phyloP scores from a whole-genome alignment of 2,888 invertebrate species.

The Monochamus alternatus region DNA sequence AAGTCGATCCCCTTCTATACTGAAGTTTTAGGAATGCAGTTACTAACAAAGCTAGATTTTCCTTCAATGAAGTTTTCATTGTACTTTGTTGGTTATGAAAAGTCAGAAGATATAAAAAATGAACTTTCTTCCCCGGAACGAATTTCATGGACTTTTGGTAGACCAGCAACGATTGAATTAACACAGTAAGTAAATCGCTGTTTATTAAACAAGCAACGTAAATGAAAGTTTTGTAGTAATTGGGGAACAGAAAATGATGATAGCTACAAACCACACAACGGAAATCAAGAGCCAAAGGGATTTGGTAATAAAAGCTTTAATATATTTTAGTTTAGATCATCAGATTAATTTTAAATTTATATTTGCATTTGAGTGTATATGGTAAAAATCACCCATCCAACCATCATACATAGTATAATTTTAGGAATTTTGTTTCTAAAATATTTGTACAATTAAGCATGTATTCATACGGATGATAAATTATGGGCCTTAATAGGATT shows the following conservation, averaged over 20 bases:
- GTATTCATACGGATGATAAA: too few relatives aligned
- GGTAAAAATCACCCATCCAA: too few relatives aligned
- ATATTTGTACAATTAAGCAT: too few relatives aligned
- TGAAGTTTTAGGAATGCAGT: conserved; percentile 90
- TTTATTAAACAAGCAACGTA: conserved; percentile 13
- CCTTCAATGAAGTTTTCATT: conserved; percentile 91
- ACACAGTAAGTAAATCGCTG: conserved; percentile 83
- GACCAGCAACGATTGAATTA: conserved; percentile 91
- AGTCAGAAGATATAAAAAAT: conserved; percentile 78
- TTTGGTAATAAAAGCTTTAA: conserved; percentile 75
- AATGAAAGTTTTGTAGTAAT: conserved; percentile 79
- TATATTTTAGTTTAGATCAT: conserved; percentile 6
- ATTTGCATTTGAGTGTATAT: too few relatives aligned
- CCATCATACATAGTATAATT: too few relatives aligned
- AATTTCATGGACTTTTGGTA: conserved; percentile 84
- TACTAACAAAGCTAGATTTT: conserved; percentile 91
- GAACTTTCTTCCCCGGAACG: conserved; percentile 77
- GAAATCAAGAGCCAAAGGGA: conserved; percentile 91
- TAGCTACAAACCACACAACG: conserved; percentile 88
- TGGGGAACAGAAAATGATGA: conserved; percentile 94
- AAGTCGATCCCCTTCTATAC: conserved; percentile 93
- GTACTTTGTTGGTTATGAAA: conserved; percentile 94
- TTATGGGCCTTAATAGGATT: too few relatives aligned
- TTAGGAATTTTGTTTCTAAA: too few relatives aligned
- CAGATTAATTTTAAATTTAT: neutral